Conservation (phyloP, 2,113 vertebrate species). For the Myrmecobius fasciatus region DNA sequence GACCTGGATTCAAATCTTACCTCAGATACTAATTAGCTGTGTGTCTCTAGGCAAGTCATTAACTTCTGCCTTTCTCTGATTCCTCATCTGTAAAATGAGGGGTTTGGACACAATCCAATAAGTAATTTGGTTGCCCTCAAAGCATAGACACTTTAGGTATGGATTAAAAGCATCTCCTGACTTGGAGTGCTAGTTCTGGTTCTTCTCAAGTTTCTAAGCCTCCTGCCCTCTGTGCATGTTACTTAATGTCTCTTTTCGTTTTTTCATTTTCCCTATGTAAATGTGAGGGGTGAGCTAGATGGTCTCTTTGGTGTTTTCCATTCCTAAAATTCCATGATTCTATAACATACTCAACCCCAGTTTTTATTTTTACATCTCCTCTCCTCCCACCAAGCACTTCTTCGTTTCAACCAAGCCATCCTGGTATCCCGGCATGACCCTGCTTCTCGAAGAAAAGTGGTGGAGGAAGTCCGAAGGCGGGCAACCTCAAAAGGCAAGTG, state of each 20-base stretch:
- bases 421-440: conserved; percentile 91
- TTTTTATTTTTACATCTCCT: neutral
- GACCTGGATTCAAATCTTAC: neutral
- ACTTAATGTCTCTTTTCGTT: neutral
- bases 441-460: conserved; percentile 88
- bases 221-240: neutral
- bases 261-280: neutral
- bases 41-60: neutral
- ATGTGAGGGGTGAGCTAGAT: neutral
- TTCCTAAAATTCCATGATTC: neutral
- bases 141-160: neutral
- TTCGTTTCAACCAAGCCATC: conserved; percentile 93
- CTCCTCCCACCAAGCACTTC: conserved; percentile 82
- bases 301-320: neutral
- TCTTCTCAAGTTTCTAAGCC: neutral
- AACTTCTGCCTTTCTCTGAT: neutral
- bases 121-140: neutral
- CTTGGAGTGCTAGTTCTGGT: neutral
- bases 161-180: neutral
- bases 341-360: neutral
- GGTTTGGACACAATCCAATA: neutral
- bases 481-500: conserved; percentile 89
- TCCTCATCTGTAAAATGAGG: neutral
- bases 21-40: neutral
- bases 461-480: conserved; percentile 87